These are phyloP conservation scores for Trachymyrmex septentrionalis DNA, from an alignment of 1,140 invertebrate species.

Conservation along the genomic window DNA sequence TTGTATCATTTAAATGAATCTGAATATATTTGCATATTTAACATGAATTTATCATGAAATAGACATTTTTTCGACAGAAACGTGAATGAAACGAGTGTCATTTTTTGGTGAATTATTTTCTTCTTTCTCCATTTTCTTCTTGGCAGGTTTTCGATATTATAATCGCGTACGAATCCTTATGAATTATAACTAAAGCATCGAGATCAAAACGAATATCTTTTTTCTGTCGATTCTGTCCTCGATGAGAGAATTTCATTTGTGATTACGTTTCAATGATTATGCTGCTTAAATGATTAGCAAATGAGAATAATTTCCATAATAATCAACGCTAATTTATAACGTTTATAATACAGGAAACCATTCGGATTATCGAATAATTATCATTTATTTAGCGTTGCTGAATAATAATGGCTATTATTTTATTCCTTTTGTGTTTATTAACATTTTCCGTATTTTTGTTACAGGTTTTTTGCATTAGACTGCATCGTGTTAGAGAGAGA, in stretches of 20 bases:
- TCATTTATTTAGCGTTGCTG: slow-evolving; percentile 25
- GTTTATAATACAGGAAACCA: slow-evolving; percentile 28
- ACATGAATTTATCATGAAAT: neutral
- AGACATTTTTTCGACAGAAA: neutral
- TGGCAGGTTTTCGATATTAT: slow-evolving; percentile 1
- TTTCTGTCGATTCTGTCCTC: neutral
- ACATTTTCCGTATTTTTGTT: slow-evolving; percentile 20
- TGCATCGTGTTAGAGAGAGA: neutral
- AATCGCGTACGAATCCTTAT: neutral
- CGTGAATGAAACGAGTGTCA: neutral
- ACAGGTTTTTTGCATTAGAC: neutral
- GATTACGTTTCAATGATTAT: slow-evolving; percentile 31
- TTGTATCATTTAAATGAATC: neutral
- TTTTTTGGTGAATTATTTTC: slow-evolving; percentile 27
- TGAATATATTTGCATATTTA: slow-evolving; percentile 5
- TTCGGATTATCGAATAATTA: slow-evolving; percentile 33
- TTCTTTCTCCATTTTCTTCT: neutral
- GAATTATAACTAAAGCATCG: slow-evolving; percentile 9
- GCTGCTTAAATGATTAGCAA: slow-evolving; percentile 40
- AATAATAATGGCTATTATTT: slow-evolving; percentile 8
- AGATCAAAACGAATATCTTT: slow-evolving; percentile 19
- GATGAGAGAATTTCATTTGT: slow-evolving; percentile 47
- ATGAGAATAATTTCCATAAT: slow-evolving; percentile 48
- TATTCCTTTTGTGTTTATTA: neutral
- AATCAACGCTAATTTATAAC: slow-evolving; percentile 42